These are phyloP conservation scores for Blastobasis lacticolella DNA, from an alignment of 2,888 invertebrate genomes.

Conservation along the genomic window DNA sequence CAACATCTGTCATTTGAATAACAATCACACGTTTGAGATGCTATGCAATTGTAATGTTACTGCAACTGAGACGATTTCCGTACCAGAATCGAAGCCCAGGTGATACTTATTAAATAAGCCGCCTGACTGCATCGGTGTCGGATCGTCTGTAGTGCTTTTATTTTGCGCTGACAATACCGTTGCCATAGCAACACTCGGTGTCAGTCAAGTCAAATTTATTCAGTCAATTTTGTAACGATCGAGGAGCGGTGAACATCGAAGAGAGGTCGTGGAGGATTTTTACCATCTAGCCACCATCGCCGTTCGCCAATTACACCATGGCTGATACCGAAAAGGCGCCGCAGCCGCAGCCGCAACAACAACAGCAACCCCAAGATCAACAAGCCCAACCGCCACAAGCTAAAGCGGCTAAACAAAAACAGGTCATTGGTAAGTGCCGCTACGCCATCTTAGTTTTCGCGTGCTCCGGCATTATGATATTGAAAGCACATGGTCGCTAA, in stretches of 20 bases:
- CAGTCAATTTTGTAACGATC: slow-evolving; percentile 38
- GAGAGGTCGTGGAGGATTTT: slow-evolving; percentile 84
- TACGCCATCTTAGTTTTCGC: slow-evolving; percentile 66
- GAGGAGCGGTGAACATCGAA: slow-evolving; percentile 81
- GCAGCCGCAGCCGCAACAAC: slow-evolving; percentile 77
- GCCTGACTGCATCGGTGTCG: too few relatives aligned
- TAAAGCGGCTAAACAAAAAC: slow-evolving; percentile 85
- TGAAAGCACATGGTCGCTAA: slow-evolving; percentile 55
- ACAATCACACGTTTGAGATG: too few relatives aligned
- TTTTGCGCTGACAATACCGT: too few relatives aligned
- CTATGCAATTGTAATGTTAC: too few relatives aligned
- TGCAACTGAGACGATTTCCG: too few relatives aligned
- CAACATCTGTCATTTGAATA: too few relatives aligned
- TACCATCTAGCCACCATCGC: slow-evolving; percentile 81
- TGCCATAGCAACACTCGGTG: neutral
- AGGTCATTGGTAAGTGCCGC: slow-evolving; percentile 86
- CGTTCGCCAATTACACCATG: slow-evolving; percentile 90
- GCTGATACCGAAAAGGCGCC: slow-evolving; percentile 95
- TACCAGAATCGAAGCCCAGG: too few relatives aligned
- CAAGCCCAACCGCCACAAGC: slow-evolving; percentile 76
- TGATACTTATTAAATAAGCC: too few relatives aligned
- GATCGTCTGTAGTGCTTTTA: too few relatives aligned
- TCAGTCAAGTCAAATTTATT: neutral
- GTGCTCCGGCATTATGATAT: slow-evolving; percentile 46
- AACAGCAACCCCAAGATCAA: slow-evolving; percentile 79